Base-by-base conservation (phyloP, 1,140 invertebrate species). In the Bombus fervidus region DNA sequence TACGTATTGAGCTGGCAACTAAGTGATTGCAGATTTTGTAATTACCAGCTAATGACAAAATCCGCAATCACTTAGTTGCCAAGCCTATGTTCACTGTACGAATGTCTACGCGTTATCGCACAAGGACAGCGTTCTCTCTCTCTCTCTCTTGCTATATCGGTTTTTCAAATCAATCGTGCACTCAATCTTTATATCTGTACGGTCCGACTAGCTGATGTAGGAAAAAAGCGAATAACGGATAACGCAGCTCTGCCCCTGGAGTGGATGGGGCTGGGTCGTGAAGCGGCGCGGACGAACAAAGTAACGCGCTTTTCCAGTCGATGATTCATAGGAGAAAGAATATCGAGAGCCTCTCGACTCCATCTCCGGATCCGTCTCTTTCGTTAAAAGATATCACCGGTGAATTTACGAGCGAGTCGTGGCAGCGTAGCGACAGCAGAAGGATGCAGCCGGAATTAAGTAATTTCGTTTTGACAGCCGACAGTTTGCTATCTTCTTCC, bases 391-490 rank as follows among this genome's bases (percentile, higher is more conserved):
- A 76, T 77, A 69, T 71, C 66, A 66, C 2, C 25, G 53, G 31
- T 59, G 53, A 59, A 84, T 76, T 77, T 68, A 78, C 82, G 82
- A 84, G 43, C 66, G 59, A 53, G 47, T 53, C 47, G 47, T 53
- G 47, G 18, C 47, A 53, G 47, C 47, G 47, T n/a, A 31, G 5
- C 64, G n/a, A 31, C 13, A n/a, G 64, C 47, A 34, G 57, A 83
- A 83, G 73, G 81, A 83, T 69, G 64, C 73, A 43, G 37, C 10
- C 34, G 47, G 64, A 71, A 84, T 84, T 71, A 84, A 84, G 66
- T 84, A 84, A 84, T 84, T 84, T 78, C 64, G 28, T 78, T 71
- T 75, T 28, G 74, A 84, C 82, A 25, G 64, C 28, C 64, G 74
- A n/a, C 74, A 69, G 74, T 66, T 78, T 41, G 66, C 66, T 71